phyloP scores from a whole-genome alignment of 1,140 invertebrate species.

The Pentalonia nigronervosa region DNA sequence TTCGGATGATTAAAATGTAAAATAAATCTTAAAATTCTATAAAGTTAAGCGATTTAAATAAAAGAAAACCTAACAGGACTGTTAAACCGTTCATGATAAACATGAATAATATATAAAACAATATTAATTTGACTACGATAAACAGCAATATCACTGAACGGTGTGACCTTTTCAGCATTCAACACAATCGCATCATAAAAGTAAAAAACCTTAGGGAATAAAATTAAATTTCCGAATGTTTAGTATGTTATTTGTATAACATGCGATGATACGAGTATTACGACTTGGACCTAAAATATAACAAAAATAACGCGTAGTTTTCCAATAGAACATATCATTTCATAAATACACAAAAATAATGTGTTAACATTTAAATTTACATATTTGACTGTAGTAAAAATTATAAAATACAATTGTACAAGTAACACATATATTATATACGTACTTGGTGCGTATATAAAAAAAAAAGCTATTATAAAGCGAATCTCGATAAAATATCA shows the following conservation, averaged over 20 bases:
- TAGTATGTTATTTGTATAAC: neutral
- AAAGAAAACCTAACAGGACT: neutral
- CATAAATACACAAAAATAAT: neutral
- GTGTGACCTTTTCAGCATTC: constrained; percentile 21
- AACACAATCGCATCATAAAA: constrained; percentile 5
- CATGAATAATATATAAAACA: neutral
- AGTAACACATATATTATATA: neutral
- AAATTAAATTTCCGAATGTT: neutral
- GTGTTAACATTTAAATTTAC: neutral
- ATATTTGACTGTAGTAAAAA: neutral
- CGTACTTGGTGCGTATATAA: neutral
- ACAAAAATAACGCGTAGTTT: neutral
- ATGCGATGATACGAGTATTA: neutral
- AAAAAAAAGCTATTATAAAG: neutral
- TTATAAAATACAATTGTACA: neutral
- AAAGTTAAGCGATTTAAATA: neutral
- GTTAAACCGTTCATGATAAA: neutral
- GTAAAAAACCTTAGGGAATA: neutral
- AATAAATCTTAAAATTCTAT: neutral
- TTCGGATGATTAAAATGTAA: neutral
- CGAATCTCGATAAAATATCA: neutral
- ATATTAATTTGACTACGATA: neutral
- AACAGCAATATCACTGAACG: neutral
- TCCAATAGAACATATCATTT: neutral
- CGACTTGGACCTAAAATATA: neutral